Conservation (phyloP, 2,113 vertebrate genomes). For the Donacobius atricapilla region DNA sequence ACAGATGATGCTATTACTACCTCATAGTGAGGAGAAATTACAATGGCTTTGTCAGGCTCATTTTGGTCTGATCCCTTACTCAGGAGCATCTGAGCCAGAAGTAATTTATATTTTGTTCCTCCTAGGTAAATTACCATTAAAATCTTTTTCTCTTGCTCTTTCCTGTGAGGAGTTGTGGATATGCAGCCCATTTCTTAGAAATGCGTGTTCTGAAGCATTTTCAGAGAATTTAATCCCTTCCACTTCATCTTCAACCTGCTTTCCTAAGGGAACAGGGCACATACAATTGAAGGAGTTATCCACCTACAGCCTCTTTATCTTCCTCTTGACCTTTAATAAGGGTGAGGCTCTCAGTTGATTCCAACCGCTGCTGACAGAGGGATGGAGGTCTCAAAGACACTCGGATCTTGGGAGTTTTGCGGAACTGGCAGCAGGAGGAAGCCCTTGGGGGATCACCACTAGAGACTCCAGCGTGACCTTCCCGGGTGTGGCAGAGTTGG, state of each 20-base stretch:
- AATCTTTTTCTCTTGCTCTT: not conserved
- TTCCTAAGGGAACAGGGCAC: not conserved
- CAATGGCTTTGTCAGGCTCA: conserved; percentile 11
- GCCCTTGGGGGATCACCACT: not conserved
- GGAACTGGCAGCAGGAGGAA: not conserved
- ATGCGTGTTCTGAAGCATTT: not conserved
- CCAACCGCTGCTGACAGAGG: not conserved
- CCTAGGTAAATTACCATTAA: not conserved
- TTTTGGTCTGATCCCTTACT: not conserved
- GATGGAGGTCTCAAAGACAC: not conserved
- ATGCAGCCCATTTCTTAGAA: not conserved
- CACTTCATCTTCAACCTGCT: not conserved
- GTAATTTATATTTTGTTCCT: conserved; percentile 5
- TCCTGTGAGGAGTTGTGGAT: not conserved
- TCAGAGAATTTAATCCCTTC: not conserved
- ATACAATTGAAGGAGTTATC: not conserved
- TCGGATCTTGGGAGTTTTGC: not conserved
- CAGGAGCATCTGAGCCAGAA: not conserved
- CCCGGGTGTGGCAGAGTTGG: not conserved
- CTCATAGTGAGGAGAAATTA: not conserved
- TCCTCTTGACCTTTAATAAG: conserved; percentile 14
- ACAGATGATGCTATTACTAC: conserved; percentile 9
- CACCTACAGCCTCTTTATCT: not conserved
- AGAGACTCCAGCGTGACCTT: not conserved
- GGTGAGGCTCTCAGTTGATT: not conserved